Evolutionary conservation across 2,113 vertebrate species (phyloP).

Genomic region (Asarcornis scutulata): DNA sequence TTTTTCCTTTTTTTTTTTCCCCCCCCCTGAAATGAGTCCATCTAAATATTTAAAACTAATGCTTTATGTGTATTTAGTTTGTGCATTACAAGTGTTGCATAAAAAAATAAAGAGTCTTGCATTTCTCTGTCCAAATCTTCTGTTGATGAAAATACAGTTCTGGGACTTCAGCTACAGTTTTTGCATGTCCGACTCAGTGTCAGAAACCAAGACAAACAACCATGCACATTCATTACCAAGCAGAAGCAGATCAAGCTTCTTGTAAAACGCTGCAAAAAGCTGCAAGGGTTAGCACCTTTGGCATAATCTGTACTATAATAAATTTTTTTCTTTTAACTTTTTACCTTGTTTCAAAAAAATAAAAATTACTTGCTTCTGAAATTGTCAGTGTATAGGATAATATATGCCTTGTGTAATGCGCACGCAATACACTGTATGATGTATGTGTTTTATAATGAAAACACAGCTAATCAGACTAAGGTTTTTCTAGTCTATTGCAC

Average conservation of each 20-base stretch:
- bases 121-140: background rate
- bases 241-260: background rate
- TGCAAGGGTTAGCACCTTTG: background rate
- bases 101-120: background rate
- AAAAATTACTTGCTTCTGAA: background rate
- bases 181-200: background rate
- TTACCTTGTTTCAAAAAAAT: background rate
- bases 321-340: background rate
- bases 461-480: background rate
- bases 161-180: background rate
- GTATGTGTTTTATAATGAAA: background rate
- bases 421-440: fast-evolving
- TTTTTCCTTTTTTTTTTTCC: background rate
- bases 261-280: background rate
- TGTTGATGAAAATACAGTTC: background rate
- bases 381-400: background rate
- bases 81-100: background rate
- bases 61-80: background rate
- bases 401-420: background rate
- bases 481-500: background rate
- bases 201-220: background rate
- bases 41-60: background rate
- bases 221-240: background rate
- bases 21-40: background rate
- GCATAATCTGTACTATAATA: background rate